Base-by-base conservation (phyloP, 2,888 invertebrate genomes). In the Caenorhabditis sulstoni region DNA sequence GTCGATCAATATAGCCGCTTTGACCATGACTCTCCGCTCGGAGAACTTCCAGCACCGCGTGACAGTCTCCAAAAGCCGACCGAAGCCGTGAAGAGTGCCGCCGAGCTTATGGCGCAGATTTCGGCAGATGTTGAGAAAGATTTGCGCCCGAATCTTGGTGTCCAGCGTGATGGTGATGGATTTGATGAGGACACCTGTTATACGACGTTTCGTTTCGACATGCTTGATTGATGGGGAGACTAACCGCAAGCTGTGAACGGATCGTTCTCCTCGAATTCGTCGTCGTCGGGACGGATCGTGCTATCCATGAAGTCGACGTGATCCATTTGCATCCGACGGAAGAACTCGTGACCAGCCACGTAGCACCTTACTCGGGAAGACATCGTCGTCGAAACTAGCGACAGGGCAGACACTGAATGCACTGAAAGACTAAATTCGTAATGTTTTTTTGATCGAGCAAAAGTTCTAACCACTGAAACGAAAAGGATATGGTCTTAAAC, bases 101-200 rank as follows among this genome's bases (percentile, higher is more conserved):
- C 66, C 58, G 14, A 64, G 57, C 35, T 68, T 22, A 16, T 18
- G 45, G 5, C 53, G 49, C 35, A 79, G 52, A 57, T 79, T 79
- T 11, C 79, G 74, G 37, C 79, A 79, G 65, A 79, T 64, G 49
- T 79, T 79, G 41, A 79, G 45, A 23, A 79, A 79, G 12, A 74
- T 68, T 23, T 55, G 52, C 0, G 74, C 74, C 5, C 79, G 58
- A 16, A 49, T 65, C 16, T 55, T 57, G 8, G 79, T 79, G 49
- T 59, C 45, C 16, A 68, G 16, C 8, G 64, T 70, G 44, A 79
- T 79, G 16, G 79, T 79, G 37, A 79, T 70, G 12, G 79, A 68
- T 65, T 79, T 79, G 53, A 79, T 52, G 50, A 79, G 64, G 11
- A 47, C 44, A 20, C 79, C 79, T 61, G 57, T 64, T 52, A 23